Conservation (phyloP, 2,797 vertebrate genomes). For the Gymnothorax javanicus region DNA sequence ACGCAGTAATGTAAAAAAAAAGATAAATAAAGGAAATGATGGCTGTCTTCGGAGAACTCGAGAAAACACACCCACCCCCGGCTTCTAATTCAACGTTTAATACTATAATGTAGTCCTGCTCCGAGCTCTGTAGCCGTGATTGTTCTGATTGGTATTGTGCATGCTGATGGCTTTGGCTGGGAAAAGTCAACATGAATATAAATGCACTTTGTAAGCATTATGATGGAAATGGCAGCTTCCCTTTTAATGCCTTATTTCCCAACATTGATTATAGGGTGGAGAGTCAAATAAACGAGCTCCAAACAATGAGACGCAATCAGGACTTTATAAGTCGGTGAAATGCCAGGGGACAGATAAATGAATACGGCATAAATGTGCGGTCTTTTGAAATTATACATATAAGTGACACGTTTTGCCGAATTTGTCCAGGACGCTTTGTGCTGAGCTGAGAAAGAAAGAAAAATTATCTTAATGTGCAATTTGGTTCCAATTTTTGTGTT, state of each 20-base stretch:
- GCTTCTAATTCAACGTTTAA: constrained; percentile 70
- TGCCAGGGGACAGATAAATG: constrained; percentile 76
- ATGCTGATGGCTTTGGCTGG: constrained; percentile 68
- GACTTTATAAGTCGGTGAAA: constrained; percentile 73
- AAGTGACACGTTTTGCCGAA: constrained; percentile 69
- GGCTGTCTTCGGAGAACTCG: constrained; percentile 69
- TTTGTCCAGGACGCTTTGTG: constrained; percentile 57
- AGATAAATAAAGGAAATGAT: constrained; percentile 72
- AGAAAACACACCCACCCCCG: constrained; percentile 55
- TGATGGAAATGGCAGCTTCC: constrained; percentile 76
- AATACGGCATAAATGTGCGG: constrained; percentile 56
- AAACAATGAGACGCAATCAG: constrained; percentile 79
- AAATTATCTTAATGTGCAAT: constrained; percentile 66
- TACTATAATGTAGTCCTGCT: constrained; percentile 75
- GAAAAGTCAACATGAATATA: constrained; percentile 72
- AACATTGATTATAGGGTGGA: constrained; percentile 76
- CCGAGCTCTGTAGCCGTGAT: constrained; percentile 60
- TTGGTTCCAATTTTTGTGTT: constrained; percentile 66
- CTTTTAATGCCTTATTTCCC: constrained; percentile 72
- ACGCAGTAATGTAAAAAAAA: constrained; percentile 67
- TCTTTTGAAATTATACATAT: constrained; percentile 70
- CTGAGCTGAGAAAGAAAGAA: constrained; percentile 63
- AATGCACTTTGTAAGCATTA: constrained; percentile 72
- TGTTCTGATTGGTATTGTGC: constrained; percentile 74
- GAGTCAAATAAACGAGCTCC: constrained; percentile 77